Conservation (phyloP, 2,113 vertebrate genomes). For the Leptobrachium leishanense region DNA sequence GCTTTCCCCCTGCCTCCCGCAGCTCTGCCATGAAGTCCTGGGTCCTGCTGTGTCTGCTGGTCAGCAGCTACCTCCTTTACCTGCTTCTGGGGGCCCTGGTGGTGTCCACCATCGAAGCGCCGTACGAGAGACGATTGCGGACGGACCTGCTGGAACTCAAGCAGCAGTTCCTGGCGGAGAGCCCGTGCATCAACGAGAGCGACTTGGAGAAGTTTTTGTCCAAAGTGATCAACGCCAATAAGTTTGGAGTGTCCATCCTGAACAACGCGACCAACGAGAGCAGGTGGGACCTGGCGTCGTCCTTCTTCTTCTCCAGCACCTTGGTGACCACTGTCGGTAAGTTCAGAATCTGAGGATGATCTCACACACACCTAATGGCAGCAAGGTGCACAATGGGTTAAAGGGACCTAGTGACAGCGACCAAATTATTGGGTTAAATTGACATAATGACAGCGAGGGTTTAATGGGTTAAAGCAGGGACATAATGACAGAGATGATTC, state of each 20-base stretch:
- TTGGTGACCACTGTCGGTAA: conserved; percentile 88
- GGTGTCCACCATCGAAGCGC: conserved; percentile 80
- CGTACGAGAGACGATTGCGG: conserved; percentile 73
- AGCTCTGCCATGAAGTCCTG: conserved; percentile 33
- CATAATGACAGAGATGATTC: neutral
- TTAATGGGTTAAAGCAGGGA: conserved; percentile 4
- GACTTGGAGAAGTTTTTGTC: conserved; percentile 74
- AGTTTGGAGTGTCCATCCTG: conserved; percentile 74
- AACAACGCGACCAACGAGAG: conserved; percentile 64
- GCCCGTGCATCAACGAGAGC: conserved; percentile 71
- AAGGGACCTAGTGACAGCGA: neutral
- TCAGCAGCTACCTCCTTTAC: conserved; percentile 69
- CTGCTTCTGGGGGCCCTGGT: conserved; percentile 79
- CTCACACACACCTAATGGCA: too few relatives aligned
- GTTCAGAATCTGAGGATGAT: conserved; percentile 36
- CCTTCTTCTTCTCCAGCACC: conserved; percentile 87
- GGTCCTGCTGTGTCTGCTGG: conserved; percentile 28
- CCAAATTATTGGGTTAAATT: neutral
- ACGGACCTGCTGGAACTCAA: conserved; percentile 70
- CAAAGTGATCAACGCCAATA: conserved; percentile 72
- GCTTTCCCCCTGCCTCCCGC: neutral
- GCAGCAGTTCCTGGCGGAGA: conserved; percentile 69
- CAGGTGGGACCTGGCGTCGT: conserved; percentile 82
- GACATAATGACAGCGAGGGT: neutral
- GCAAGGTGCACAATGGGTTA: neutral